A percentile compares a stretch with the other conserved stretches of the same genome.
Conservation (phyloP, 2,888 invertebrate species). For the Drepana falcataria region DNA sequence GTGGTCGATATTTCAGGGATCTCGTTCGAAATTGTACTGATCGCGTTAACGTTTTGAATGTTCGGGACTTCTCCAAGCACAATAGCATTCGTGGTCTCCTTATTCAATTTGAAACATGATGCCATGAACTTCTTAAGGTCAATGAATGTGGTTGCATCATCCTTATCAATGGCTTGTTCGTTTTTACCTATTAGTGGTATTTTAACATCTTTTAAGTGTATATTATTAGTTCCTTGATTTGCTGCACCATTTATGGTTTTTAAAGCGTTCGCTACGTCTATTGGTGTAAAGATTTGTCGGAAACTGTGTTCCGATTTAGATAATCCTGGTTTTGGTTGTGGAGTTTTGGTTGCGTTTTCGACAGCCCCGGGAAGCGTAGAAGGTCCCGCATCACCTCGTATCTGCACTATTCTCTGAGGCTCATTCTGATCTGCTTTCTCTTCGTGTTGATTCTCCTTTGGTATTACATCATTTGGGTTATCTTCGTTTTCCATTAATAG, state of each 20-base stretch:
- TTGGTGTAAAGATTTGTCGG: slow-evolving; percentile 52
- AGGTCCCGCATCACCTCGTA: slow-evolving; percentile 56
- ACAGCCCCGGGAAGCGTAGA: slow-evolving; percentile 14
- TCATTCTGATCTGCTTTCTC: slow-evolving; percentile 13
- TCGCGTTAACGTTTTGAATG: slow-evolving; percentile 32
- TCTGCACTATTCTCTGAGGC: slow-evolving; percentile 11
- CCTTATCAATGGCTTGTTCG: slow-evolving; percentile 21
- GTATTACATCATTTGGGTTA: slow-evolving; percentile 35
- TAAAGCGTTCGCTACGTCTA: slow-evolving; percentile 58
- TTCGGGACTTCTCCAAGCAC: slow-evolving; percentile 34
- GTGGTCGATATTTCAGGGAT: slow-evolving; percentile 15
- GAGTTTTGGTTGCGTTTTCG: slow-evolving; percentile 2
- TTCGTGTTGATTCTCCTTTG: slow-evolving; percentile 26
- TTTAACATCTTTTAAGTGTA: slow-evolving; percentile 45
- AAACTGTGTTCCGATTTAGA: slow-evolving; percentile 70
- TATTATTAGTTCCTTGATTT: slow-evolving; percentile 27
- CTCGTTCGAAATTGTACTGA: slow-evolving; percentile 21
- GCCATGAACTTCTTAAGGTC: slow-evolving; percentile 64
- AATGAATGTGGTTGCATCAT: slow-evolving; percentile 42
- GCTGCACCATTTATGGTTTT: slow-evolving; percentile 49
- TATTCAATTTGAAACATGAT: slow-evolving; percentile 57
- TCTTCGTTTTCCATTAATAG: slow-evolving; percentile 60
- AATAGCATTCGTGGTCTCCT: slow-evolving; percentile 30
- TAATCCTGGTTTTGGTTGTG: slow-evolving; percentile 38
- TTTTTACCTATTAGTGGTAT: slow-evolving; percentile 37